phyloP scores from a whole-genome alignment of 1,140 invertebrate species.

The Maconellicoccus hirsutus region DNA sequence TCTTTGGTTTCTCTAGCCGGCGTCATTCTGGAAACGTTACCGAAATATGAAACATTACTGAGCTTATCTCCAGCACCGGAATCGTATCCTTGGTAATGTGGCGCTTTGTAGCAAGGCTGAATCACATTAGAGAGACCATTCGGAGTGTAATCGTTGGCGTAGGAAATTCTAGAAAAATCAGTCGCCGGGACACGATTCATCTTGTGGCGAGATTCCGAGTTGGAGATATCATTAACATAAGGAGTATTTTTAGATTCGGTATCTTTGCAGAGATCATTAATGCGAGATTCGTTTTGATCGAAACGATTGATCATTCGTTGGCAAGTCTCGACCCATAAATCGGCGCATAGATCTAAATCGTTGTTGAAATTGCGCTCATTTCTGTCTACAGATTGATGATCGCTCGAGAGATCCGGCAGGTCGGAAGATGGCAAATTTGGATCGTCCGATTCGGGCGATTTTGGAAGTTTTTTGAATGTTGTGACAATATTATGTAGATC shows the following conservation, averaged over 20 bases:
- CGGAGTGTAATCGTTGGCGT: background rate
- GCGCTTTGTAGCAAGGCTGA: background rate
- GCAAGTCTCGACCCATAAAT: constrained; percentile 9
- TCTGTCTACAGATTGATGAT: background rate
- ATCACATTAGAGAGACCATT: background rate
- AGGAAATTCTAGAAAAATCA: background rate
- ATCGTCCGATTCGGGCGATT: background rate
- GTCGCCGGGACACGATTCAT: too few relatives aligned
- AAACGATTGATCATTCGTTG: background rate
- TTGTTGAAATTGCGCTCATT: background rate
- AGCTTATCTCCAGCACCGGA: background rate
- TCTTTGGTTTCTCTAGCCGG: background rate
- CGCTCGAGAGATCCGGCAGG: background rate
- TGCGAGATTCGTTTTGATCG: constrained; percentile 4
- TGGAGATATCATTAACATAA: background rate
- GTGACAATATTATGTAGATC: constrained; percentile 9
- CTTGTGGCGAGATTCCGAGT: too few relatives aligned
- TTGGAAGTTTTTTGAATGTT: background rate
- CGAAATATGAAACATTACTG: background rate
- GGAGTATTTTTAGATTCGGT: background rate
- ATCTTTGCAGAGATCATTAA: background rate
- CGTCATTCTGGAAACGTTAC: background rate
- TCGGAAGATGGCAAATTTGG: background rate
- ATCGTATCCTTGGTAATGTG: background rate
- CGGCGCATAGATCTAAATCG: background rate